Percentiles rank a stretch among this genome's conserved stretches.
Conservation (phyloP, 2,888 invertebrate genomes). For the Podabrus alpinus region DNA sequence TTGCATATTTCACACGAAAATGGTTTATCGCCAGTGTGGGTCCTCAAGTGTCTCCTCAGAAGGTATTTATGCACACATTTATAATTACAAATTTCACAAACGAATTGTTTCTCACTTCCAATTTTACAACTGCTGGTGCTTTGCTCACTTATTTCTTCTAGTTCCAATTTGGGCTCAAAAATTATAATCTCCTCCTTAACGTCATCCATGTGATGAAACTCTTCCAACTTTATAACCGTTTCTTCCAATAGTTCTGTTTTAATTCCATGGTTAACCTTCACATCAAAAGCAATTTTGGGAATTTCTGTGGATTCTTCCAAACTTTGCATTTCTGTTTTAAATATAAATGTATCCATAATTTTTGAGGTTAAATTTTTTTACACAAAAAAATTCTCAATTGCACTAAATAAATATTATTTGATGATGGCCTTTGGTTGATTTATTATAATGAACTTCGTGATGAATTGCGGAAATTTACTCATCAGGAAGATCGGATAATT, state of each 20-base stretch:
- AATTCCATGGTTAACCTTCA: background rate
- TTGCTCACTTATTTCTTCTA: background rate
- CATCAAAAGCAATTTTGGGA: too few species aligned
- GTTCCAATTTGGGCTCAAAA: background rate
- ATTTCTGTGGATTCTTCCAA: background rate
- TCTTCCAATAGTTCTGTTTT: background rate
- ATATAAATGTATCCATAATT: background rate
- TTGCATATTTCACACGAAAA: background rate
- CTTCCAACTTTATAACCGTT: background rate
- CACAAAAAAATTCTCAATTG: too few species aligned
- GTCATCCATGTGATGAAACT: background rate
- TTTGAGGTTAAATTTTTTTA: background rate
- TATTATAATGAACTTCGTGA: too few species aligned
- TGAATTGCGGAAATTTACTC: too few species aligned
- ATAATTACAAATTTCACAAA: background rate
- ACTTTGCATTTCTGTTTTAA: background rate
- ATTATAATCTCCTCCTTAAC: background rate
- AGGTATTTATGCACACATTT: background rate
- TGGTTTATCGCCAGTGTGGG: background rate
- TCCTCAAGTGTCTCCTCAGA: background rate
- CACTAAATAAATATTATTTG: too few species aligned
- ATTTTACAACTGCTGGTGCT: background rate
- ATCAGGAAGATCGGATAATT: too few species aligned
- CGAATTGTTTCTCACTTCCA: background rate
- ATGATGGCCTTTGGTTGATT: too few species aligned